Conservation (phyloP, 2,888 invertebrate genomes). For the Heliothis peltigera region DNA sequence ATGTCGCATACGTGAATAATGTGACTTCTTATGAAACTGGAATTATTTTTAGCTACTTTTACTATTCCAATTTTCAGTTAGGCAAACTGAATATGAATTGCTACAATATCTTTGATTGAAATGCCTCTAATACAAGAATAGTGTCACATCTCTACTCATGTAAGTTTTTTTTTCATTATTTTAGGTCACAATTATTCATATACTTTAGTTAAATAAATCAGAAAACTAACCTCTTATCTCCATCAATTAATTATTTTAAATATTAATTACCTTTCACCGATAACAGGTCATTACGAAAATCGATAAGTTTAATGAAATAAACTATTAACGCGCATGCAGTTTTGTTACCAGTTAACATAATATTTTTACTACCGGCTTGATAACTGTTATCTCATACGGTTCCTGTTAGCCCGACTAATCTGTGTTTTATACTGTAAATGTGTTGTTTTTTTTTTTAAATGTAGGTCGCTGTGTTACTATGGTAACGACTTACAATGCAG, state of each 20-base stretch:
- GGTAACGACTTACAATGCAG: background rate
- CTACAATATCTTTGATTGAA: no score
- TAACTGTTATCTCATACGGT: constrained; percentile 42
- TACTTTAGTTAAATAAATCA: constrained; percentile 1
- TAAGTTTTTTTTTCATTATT: no score
- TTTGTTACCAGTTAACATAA: constrained; percentile 7
- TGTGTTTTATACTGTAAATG: constrained; percentile 24
- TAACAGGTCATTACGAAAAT: constrained; percentile 33
- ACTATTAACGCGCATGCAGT: constrained; percentile 21
- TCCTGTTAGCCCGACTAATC: constrained; percentile 36
- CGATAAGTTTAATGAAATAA: constrained; percentile 35
- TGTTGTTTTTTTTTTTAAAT: constrained; percentile 8
- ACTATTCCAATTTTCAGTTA: no score
- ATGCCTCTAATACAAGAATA: no score
- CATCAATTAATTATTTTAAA: constrained; percentile 10
- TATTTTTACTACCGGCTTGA: constrained; percentile 17
- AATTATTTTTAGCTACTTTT: background rate
- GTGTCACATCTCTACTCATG: no score
- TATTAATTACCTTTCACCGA: constrained; percentile 43
- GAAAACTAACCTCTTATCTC: background rate
- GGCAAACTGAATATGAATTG: no score
- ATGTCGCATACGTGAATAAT: background rate
- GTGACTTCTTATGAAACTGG: background rate
- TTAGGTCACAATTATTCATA: background rate
- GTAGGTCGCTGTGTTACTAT: constrained; percentile 12